Conservation (phyloP, 2,888 invertebrate genomes). For the Mesopsocus fuscifrons region DNA sequence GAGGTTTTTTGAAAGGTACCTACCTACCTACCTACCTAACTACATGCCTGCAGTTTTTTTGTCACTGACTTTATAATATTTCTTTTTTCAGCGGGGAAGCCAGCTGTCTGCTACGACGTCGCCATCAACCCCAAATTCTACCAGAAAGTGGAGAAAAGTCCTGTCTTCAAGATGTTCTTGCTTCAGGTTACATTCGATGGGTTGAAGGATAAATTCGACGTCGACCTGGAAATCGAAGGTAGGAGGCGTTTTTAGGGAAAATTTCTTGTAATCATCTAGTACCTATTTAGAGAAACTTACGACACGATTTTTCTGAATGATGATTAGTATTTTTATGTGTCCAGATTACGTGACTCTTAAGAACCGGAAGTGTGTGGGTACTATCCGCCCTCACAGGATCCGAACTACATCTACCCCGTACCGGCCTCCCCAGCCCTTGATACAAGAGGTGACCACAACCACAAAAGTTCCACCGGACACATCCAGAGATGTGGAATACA, state of each 20-base stretch:
- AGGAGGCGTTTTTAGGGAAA: no score
- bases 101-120: conserved; percentile 62
- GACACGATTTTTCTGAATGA: no score
- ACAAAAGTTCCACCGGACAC: background rate
- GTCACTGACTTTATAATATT: no score
- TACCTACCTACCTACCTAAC: no score
- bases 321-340: no score
- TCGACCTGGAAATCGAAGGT: conserved; percentile 39
- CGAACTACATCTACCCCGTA: conserved; percentile 40
- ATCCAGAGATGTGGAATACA: background rate
- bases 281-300: no score
- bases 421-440: conserved; percentile 28
- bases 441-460: conserved; percentile 34
- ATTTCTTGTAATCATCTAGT: no score
- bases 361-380: conserved; percentile 54
- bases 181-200: conserved; percentile 63
- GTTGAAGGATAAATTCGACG: conserved; percentile 55
- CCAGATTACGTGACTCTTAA: conserved; percentile 44
- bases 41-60: no score
- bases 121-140: conserved; percentile 64
- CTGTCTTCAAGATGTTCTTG: conserved; percentile 59
- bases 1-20: no score
- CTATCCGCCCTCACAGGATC: conserved; percentile 51
- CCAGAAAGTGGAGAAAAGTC: conserved; percentile 47
- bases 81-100: conserved; percentile 35